Evolutionary conservation across 2,888 invertebrate species (phyloP).

Genomic region (Watsonalla cultraria): DNA sequence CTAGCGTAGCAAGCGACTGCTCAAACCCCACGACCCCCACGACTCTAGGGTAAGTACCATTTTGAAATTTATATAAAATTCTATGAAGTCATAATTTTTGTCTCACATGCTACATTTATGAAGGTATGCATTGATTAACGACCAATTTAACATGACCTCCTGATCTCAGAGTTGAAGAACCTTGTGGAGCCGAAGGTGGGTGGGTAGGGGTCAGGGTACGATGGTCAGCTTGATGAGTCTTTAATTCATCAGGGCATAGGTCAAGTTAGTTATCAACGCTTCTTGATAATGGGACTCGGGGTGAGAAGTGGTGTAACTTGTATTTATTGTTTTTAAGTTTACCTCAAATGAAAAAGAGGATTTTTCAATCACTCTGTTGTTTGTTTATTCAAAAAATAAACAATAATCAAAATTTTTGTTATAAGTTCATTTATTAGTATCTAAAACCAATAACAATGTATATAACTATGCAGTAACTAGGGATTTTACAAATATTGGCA

Average conservation of each 20-base stretch:
- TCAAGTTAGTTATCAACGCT: constrained; percentile 55
- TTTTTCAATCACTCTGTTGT: too few relatives aligned
- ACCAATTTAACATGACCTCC: background rate
- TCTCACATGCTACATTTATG: background rate
- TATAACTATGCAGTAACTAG: too few relatives aligned
- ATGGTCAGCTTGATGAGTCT: constrained; percentile 40
- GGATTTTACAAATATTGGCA: too few relatives aligned
- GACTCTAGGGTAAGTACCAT: too few relatives aligned
- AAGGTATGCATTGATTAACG: background rate
- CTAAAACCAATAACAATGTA: too few relatives aligned
- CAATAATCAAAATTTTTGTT: too few relatives aligned
- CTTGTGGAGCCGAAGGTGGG: background rate
- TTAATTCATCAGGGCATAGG: constrained; percentile 46
- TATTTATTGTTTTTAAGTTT: constrained; percentile 4
- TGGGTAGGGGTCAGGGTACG: constrained; percentile 18
- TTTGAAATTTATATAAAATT: too few relatives aligned
- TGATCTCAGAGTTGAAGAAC: background rate
- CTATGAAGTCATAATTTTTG: too few relatives aligned
- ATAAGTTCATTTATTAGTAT: too few relatives aligned
- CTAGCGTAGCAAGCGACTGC: too few relatives aligned
- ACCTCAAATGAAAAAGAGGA: background rate
- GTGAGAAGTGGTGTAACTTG: constrained; percentile 26
- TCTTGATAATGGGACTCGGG: constrained; percentile 32
- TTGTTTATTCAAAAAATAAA: too few relatives aligned
- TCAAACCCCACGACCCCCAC: too few relatives aligned